A percentile compares a stretch with the other conserved stretches of the same genome.
Conservation (phyloP, 2,888 invertebrate species). For the Diaphora mendica region DNA sequence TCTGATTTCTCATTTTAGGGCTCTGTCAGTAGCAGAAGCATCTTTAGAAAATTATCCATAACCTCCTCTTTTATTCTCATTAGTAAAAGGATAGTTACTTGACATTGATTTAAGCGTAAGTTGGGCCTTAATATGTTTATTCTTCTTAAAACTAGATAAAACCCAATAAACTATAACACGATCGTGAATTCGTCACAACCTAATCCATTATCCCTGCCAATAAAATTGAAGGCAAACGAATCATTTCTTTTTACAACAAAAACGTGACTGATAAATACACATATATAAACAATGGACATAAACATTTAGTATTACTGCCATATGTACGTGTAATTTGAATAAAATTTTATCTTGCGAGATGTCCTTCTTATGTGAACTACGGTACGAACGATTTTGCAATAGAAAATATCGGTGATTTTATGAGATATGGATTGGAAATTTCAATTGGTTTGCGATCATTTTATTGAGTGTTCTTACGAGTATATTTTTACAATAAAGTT, state of each 20-base stretch:
- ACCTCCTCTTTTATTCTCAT: background rate
- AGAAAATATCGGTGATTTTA: background rate
- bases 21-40: background rate
- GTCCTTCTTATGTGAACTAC: background rate
- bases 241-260: slow-evolving; percentile 30
- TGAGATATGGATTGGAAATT: slow-evolving; percentile 1
- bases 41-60: background rate
- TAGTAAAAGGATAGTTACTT: background rate
- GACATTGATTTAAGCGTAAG: background rate
- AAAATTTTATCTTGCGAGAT: slow-evolving; percentile 44
- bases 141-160: background rate
- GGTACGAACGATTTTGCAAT: background rate
- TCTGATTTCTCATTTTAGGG: no score
- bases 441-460: slow-evolving; percentile 1
- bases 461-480: slow-evolving; percentile 3
- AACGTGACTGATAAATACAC: slow-evolving; percentile 15
- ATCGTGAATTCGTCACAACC: background rate
- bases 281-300: slow-evolving; percentile 26
- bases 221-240: slow-evolving; percentile 23
- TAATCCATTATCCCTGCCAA: slow-evolving; percentile 11
- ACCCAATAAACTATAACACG: background rate
- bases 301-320: slow-evolving; percentile 43
- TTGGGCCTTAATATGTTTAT: background rate
- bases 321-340: slow-evolving; percentile 42
- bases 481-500: background rate